phyloP scores from a whole-genome alignment of 2,797 vertebrate species.

The Schizopygopsis pylzovi region DNA sequence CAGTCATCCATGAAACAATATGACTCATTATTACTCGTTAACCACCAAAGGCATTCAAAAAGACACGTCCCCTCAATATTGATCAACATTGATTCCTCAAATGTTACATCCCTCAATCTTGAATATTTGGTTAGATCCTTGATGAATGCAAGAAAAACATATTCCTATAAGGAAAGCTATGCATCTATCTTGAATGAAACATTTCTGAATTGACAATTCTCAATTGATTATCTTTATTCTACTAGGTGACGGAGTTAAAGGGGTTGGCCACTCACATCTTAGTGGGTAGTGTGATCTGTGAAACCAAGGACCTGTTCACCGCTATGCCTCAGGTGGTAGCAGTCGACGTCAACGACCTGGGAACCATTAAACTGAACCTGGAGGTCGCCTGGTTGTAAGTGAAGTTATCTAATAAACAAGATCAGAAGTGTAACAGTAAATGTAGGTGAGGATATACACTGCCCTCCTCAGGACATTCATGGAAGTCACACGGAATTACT shows the following conservation, averaged over 20 bases:
- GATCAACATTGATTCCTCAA: not conserved
- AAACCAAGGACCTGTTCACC: slow-evolving; percentile 97
- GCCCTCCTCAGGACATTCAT: slow-evolving; percentile 65
- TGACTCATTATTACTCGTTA: not conserved
- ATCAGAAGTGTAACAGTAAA: not conserved
- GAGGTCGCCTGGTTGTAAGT: slow-evolving; percentile 99
- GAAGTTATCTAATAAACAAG: slow-evolving; percentile 7
- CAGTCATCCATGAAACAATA: not conserved
- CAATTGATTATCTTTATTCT: not conserved
- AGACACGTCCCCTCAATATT: not conserved
- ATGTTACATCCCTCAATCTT: not conserved
- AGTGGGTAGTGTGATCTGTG: slow-evolving; percentile 96
- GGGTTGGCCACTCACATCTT: slow-evolving; percentile 95
- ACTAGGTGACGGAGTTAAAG: slow-evolving; percentile 95
- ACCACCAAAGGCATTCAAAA: not conserved
- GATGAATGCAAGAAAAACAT: not conserved
- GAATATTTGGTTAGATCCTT: not conserved
- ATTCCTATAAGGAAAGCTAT: not conserved
- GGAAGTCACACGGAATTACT: not conserved
- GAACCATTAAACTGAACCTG: slow-evolving; percentile 97
- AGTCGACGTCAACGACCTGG: slow-evolving; percentile 97
- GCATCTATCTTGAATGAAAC: not conserved
- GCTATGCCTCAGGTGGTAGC: slow-evolving; percentile 96
- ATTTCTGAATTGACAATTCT: not conserved
- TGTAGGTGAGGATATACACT: slow-evolving; percentile 11